Percentiles rank a stretch among this genome's conserved stretches.
These are phyloP conservation scores for Neosilurus mollespiculum DNA, from an alignment of 2,797 vertebrate species.

Conservation along the genomic window DNA sequence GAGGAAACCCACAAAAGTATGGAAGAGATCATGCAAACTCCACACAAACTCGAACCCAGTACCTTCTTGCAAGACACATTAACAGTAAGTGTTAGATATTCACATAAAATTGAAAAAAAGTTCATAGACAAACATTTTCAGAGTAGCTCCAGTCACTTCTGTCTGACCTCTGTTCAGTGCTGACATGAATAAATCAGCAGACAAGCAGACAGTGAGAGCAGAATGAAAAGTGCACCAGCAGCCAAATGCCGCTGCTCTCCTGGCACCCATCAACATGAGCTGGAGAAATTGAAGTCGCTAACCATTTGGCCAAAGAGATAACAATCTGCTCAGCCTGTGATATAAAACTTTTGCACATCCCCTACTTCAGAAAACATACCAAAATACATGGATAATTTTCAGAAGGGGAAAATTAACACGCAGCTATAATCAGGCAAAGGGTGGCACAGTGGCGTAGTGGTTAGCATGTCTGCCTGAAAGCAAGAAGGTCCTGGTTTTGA, in stretches of 20 bases:
- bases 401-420: neutral
- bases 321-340: conserved; percentile 42
- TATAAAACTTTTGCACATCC: neutral
- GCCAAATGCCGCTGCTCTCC: conserved; percentile 44
- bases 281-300: conserved; percentile 62
- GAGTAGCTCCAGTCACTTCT: conserved; percentile 13
- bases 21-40: no score
- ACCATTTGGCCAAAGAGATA: conserved; percentile 52
- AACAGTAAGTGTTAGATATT: neutral
- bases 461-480: no score
- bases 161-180: conserved; percentile 54
- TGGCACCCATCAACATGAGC: conserved; percentile 63
- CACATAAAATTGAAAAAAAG: neutral
- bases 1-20: no score
- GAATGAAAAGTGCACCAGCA: conserved; percentile 54
- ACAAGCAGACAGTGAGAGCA: conserved; percentile 59
- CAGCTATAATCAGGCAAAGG: neutral
- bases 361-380: neutral
- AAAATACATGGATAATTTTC: neutral
- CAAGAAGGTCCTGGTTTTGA: no score
- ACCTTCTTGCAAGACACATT: no score
- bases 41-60: no score
- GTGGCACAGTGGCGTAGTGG: no score
- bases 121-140: neutral
- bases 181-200: conserved; percentile 58